phyloP scores from a whole-genome alignment of 1,140 invertebrate species.

The Pteromalus puparum region DNA sequence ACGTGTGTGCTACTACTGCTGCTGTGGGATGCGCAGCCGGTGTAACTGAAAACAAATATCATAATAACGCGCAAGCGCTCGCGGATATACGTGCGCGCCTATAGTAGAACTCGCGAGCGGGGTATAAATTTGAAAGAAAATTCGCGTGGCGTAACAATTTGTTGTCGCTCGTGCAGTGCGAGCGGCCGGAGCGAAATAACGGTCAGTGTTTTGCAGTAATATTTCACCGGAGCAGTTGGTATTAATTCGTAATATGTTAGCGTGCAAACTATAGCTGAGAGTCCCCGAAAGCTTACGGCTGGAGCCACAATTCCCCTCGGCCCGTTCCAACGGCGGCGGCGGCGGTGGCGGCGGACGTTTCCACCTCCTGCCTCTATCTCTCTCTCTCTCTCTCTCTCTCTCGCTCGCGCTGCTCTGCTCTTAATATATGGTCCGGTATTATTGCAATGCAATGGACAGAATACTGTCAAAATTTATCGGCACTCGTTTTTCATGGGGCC shows the following conservation, averaged over 20 bases:
- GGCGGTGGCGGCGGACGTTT: background rate
- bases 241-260: conserved; percentile 77
- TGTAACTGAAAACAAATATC: background rate
- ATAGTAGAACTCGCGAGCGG: conserved; percentile 12
- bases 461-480: conserved; percentile 77
- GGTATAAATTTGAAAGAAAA: conserved; percentile 67
- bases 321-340: conserved; percentile 54
- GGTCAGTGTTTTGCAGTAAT: conserved; percentile 76
- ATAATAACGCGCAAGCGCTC: background rate
- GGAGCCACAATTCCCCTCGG: conserved; percentile 54
- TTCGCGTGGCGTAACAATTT: conserved; percentile 64
- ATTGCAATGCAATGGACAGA: conserved; percentile 77
- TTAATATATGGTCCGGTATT: conserved; percentile 76
- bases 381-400: conserved; percentile 3
- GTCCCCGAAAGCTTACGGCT: conserved; percentile 29
- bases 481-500: conserved; percentile 74
- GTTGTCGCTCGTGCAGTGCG: conserved; percentile 53
- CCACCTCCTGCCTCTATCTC: background rate
- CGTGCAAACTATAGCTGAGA: conserved; percentile 72
- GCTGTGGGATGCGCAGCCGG: too few species aligned
- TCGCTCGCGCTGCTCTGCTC: conserved; percentile 50
- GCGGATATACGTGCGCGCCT: background rate
- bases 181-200: conserved; percentile 67
- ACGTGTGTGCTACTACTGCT: too few species aligned
- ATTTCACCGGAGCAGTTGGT: conserved; percentile 76